Conservation (phyloP, 2,113 vertebrate species). For the Gavialis gangeticus region DNA sequence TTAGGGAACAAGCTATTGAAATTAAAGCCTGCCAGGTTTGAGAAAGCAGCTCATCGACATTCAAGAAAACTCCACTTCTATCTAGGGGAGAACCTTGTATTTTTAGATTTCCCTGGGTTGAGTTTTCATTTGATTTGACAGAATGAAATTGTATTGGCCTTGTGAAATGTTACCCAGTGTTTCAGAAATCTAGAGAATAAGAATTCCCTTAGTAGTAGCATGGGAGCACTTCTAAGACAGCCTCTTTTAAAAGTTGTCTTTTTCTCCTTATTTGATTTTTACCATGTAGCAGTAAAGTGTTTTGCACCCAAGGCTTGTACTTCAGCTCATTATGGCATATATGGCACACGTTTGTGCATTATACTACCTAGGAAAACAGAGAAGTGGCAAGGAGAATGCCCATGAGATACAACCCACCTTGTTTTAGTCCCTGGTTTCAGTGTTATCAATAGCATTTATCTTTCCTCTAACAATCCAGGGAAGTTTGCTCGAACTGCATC, state of each 20-base stretch:
- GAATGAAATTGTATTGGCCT: not conserved
- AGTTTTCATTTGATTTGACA: not conserved
- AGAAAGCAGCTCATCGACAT: not conserved
- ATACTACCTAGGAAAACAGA: not conserved
- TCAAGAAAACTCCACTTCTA: not conserved
- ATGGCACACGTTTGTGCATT: not conserved
- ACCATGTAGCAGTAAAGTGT: not conserved
- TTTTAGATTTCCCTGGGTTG: constrained; percentile 18
- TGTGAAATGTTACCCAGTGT: not conserved
- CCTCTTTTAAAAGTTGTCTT: not conserved
- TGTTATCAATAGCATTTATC: not conserved
- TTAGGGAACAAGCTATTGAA: not conserved
- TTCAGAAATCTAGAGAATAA: not conserved
- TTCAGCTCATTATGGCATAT: not conserved
- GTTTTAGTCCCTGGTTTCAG: not conserved
- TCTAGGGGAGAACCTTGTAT: not conserved
- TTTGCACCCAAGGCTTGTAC: not conserved
- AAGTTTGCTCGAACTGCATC: not conserved
- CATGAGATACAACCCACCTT: not conserved
- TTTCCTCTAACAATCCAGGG: not conserved
- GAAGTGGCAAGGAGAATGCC: not conserved
- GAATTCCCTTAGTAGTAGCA: not conserved
- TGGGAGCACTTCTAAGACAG: not conserved
- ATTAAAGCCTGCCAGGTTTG: not conserved
- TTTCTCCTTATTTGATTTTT: not conserved